These are phyloP conservation scores for Parasteatoda tepidariorum DNA, from an alignment of 1,140 invertebrate species.

Conservation along the genomic window DNA sequence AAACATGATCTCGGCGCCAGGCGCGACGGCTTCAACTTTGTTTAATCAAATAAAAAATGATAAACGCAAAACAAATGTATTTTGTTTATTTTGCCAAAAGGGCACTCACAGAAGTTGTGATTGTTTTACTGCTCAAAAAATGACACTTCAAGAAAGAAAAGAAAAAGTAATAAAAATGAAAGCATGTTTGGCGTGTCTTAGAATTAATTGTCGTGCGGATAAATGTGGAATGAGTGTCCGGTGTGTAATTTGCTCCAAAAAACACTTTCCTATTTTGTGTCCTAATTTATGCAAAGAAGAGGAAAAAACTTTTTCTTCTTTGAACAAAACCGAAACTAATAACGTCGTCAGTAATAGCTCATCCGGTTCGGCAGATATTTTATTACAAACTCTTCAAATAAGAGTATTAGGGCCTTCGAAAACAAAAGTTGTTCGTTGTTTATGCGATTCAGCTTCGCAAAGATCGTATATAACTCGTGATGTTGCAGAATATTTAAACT, in stretches of 20 bases:
- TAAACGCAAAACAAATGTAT: background rate
- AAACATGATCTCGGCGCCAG: background rate
- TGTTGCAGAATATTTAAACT: background rate
- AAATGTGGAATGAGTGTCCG: background rate
- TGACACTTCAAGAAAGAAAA: background rate
- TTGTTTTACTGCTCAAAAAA: background rate
- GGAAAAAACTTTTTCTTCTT: background rate
- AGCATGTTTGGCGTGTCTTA: conserved; percentile 1
- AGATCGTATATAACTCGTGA: background rate
- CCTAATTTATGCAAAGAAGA: background rate
- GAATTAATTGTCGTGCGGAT: background rate
- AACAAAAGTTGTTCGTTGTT: background rate
- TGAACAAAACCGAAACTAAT: background rate
- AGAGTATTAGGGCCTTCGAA: background rate
- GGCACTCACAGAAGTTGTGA: background rate
- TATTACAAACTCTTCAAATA: background rate
- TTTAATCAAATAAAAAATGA: background rate
- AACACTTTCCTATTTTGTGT: conserved; percentile 15
- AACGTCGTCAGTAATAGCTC: conserved; percentile 7
- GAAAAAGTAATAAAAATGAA: conserved; percentile 16
- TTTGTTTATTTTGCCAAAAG: background rate
- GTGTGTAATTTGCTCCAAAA: background rate
- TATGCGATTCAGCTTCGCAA: background rate
- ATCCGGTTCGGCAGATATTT: background rate
- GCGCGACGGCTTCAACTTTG: background rate